These are phyloP conservation scores for Sinocyclocheilus maitianheensis DNA, from an alignment of 2,113 vertebrate species.

Conservation along the genomic window DNA sequence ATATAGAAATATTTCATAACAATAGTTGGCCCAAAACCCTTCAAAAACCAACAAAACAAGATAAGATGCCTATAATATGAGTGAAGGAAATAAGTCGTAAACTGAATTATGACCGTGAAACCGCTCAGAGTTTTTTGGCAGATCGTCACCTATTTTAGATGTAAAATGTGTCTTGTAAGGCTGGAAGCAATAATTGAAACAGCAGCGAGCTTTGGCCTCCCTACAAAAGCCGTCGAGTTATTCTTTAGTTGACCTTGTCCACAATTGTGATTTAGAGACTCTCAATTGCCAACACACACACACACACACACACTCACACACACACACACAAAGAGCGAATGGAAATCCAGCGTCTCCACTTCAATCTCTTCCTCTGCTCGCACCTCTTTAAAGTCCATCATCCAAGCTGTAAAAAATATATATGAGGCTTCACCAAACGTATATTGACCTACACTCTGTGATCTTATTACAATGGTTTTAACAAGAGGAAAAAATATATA, in stretches of 20 bases:
- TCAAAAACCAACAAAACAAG: not conserved
- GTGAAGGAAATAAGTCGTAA: not conserved
- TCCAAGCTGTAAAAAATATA: not conserved
- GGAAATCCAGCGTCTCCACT: not conserved
- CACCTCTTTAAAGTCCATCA: slow-evolving; percentile 23
- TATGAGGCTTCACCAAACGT: not conserved
- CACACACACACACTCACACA: not conserved
- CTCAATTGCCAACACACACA: slow-evolving; percentile 13
- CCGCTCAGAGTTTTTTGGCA: not conserved
- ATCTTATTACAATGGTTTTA: not conserved
- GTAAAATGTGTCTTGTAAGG: not conserved
- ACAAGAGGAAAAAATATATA: too few relatives aligned
- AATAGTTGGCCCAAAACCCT: not conserved
- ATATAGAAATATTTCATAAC: not conserved
- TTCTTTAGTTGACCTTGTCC: slow-evolving; percentile 53
- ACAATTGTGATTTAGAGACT: slow-evolving; percentile 51
- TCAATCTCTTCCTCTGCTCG: not conserved
- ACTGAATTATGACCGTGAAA: slow-evolving; percentile 21
- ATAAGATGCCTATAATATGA: not conserved
- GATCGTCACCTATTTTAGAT: slow-evolving; percentile 5
- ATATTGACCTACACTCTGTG: not conserved
- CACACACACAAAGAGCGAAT: slow-evolving; percentile 3
- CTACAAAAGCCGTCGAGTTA: not conserved
- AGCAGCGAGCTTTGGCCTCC: not conserved
- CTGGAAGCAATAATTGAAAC: slow-evolving; percentile 1